phyloP scores from a whole-genome alignment of 2,797 vertebrate species.

The Epinephelus awoara region DNA sequence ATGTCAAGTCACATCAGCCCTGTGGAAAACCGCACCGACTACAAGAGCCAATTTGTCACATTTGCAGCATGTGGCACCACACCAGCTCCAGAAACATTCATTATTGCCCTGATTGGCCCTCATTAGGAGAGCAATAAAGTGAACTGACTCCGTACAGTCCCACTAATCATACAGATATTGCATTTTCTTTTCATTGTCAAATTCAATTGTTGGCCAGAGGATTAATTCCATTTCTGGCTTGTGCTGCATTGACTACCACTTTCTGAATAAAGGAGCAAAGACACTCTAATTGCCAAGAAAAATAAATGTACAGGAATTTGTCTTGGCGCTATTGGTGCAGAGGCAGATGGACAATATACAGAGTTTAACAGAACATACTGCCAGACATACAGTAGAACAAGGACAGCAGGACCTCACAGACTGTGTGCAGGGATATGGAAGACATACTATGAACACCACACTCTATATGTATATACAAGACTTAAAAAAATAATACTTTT shows the following conservation, averaged over 20 bases:
- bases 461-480: neutral
- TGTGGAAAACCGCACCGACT: constrained; percentile 69
- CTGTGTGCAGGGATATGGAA: constrained; percentile 32
- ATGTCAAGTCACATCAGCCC: constrained; percentile 77
- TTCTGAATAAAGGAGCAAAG: constrained; percentile 45
- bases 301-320: constrained; percentile 59
- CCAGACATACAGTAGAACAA: constrained; percentile 43
- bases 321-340: constrained; percentile 34
- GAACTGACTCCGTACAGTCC: constrained; percentile 42
- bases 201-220: constrained; percentile 48
- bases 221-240: constrained; percentile 49
- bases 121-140: constrained; percentile 63
- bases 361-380: constrained; percentile 50
- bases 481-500: constrained; percentile 12
- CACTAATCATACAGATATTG: constrained; percentile 60
- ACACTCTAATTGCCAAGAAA: constrained; percentile 58
- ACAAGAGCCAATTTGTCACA: constrained; percentile 77
- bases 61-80: constrained; percentile 64
- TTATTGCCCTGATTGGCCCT: constrained; percentile 64
- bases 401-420: constrained; percentile 38
- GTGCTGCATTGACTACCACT: constrained; percentile 40
- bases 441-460: constrained; percentile 10
- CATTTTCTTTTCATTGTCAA: constrained; percentile 64
- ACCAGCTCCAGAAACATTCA: constrained; percentile 57
- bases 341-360: constrained; percentile 46